Conservation (phyloP, 2,888 invertebrate species). For the Gisinianus flammeolus region DNA sequence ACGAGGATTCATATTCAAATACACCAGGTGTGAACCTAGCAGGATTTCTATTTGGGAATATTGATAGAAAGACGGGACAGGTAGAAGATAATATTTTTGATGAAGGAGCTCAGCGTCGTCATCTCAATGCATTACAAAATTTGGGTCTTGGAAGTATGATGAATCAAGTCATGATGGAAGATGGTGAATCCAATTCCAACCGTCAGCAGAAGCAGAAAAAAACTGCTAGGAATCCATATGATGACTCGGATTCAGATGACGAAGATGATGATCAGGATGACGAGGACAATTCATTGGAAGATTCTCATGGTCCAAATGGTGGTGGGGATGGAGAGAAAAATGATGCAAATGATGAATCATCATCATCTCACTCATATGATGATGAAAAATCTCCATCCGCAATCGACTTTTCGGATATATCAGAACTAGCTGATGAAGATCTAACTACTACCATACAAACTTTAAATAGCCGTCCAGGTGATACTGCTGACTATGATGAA, state of each 20-base stretch:
- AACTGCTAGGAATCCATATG: slow-evolving; percentile 38
- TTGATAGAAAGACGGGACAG: slow-evolving; percentile 82
- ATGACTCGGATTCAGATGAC: slow-evolving; percentile 53
- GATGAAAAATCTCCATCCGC: slow-evolving; percentile 73
- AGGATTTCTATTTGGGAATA: slow-evolving; percentile 93
- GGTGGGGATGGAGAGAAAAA: background rate
- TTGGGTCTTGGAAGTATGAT: slow-evolving; percentile 81
- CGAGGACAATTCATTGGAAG: slow-evolving; percentile 61
- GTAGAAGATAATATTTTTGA: slow-evolving; percentile 83
- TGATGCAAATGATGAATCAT: background rate
- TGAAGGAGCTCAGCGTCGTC: slow-evolving; percentile 78
- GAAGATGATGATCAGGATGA: slow-evolving; percentile 58
- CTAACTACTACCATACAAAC: background rate
- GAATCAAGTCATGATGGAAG: slow-evolving; percentile 74
- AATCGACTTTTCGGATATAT: slow-evolving; percentile 91
- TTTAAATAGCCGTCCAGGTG: slow-evolving; percentile 23
- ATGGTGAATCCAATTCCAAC: slow-evolving; percentile 58
- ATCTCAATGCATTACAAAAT: slow-evolving; percentile 77
- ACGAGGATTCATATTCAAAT: slow-evolving; percentile 61
- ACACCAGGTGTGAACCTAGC: slow-evolving; percentile 71
- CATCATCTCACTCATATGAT: slow-evolving; percentile 63
- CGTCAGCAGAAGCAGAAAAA: slow-evolving; percentile 38
- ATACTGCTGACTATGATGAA: slow-evolving; percentile 66
- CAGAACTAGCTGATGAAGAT: slow-evolving; percentile 78
- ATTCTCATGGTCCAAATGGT: slow-evolving; percentile 59